phyloP scores from a whole-genome alignment of 2,113 vertebrate genomes.

The Zapus hudsonius region DNA sequence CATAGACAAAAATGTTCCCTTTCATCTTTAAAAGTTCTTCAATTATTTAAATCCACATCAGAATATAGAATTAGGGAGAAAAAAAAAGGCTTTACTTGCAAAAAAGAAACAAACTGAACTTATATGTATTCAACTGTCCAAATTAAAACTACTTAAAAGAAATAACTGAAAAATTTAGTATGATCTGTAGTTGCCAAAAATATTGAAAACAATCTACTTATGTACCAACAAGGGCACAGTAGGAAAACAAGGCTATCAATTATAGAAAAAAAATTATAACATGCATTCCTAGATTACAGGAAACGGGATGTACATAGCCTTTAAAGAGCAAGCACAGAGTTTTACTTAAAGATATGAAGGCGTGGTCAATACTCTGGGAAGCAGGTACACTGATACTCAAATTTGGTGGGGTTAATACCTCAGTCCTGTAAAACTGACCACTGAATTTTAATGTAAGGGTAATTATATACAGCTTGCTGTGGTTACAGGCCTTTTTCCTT shows the following conservation, averaged over 20 bases:
- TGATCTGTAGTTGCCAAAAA: not conserved
- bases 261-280: not conserved
- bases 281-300: not conserved
- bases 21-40: conserved; percentile 1
- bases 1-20: not conserved
- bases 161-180: not conserved
- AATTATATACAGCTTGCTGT: not conserved
- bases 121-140: not conserved
- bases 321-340: not conserved
- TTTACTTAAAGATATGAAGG: not conserved
- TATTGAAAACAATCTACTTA: not conserved
- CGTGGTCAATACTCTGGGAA: not conserved
- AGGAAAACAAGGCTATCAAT: not conserved
- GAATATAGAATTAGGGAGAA: not conserved
- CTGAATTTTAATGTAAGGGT: not conserved
- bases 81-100: not conserved
- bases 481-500: not conserved
- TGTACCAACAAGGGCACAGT: not conserved
- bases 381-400: not conserved
- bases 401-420: not conserved
- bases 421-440: not conserved
- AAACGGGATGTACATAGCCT: not conserved
- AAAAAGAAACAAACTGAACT: not conserved
- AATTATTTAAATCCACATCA: not conserved
- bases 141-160: not conserved